These are phyloP conservation scores for Sterna hirundo DNA, from an alignment of 2,113 vertebrate genomes.

Conservation along the genomic window DNA sequence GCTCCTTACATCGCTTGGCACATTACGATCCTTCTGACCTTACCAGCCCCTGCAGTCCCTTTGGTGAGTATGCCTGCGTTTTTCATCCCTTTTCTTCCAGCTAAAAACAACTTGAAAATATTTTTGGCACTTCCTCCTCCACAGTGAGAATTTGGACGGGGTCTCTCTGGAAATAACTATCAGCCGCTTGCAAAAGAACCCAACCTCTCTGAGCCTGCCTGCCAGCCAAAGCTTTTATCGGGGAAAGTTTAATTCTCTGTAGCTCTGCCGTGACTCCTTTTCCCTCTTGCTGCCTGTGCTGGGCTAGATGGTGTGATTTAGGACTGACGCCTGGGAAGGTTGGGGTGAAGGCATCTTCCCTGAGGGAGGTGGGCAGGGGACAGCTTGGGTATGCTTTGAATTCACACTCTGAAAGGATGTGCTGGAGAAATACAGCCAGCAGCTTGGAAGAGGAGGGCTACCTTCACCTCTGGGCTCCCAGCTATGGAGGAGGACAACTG, in stretches of 20 bases:
- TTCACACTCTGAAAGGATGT: not conserved
- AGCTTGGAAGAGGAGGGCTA: not conserved
- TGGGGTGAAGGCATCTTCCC: not conserved
- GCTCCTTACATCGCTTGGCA: not conserved
- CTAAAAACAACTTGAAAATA: not conserved
- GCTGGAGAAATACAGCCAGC: not conserved
- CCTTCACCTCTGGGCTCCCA: not conserved
- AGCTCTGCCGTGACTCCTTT: not conserved
- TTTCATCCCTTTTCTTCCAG: not conserved
- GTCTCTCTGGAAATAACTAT: conserved; percentile 36
- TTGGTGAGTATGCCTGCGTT: not conserved
- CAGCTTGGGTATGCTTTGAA: not conserved
- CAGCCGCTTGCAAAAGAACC: conserved; percentile 4
- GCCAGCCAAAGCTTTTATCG: conserved; percentile 45
- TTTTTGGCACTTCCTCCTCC: not conserved
- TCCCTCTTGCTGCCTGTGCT: not conserved
- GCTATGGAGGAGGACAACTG: not conserved
- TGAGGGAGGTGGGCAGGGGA: not conserved
- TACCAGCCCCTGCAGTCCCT: not conserved
- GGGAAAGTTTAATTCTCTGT: conserved; percentile 23
- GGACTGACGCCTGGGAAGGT: not conserved
- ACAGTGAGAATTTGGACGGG: not conserved
- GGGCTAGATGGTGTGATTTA: not conserved
- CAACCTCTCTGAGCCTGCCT: not conserved
- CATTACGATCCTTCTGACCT: not conserved